Conservation (phyloP, 2,888 invertebrate genomes). For the Alentia gelatinosa region DNA sequence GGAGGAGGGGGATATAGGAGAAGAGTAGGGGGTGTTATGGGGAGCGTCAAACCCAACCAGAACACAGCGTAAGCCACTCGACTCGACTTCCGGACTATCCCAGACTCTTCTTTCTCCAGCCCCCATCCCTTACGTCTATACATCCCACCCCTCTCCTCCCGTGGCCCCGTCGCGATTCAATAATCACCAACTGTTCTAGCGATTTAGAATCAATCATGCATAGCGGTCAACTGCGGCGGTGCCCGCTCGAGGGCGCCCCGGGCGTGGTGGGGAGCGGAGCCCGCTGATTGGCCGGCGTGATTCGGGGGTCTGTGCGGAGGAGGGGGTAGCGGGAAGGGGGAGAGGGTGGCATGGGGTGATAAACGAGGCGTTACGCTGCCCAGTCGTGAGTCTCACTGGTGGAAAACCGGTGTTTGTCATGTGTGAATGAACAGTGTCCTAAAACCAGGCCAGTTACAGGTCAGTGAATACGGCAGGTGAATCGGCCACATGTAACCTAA, state of each 20-base stretch:
- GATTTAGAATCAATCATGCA: slow-evolving; percentile 42
- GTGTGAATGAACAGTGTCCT: no score
- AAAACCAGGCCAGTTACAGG: no score
- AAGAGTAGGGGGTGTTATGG: no score
- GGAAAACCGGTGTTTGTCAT: no score
- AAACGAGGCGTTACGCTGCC: not conserved
- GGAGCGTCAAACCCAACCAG: no score
- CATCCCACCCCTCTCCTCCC: not conserved
- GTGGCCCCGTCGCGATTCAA: not conserved
- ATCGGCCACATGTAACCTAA: no score
- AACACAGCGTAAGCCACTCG: no score
- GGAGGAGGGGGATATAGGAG: no score
- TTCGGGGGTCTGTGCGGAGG: not conserved
- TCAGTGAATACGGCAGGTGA: no score
- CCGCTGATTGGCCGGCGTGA: not conserved
- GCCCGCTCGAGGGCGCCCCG: not conserved
- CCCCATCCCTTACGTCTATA: not conserved
- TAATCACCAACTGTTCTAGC: slow-evolving; percentile 14
- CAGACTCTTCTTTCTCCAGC: not conserved
- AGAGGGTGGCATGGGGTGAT: not conserved
- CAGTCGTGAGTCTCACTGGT: not conserved
- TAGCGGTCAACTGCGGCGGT: not conserved
- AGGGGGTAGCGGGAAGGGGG: not conserved
- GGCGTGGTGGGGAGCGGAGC: not conserved
- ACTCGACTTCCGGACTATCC: no score